Conservation (phyloP, 1,140 invertebrate genomes). For the Leptestheria dahalacensis region DNA sequence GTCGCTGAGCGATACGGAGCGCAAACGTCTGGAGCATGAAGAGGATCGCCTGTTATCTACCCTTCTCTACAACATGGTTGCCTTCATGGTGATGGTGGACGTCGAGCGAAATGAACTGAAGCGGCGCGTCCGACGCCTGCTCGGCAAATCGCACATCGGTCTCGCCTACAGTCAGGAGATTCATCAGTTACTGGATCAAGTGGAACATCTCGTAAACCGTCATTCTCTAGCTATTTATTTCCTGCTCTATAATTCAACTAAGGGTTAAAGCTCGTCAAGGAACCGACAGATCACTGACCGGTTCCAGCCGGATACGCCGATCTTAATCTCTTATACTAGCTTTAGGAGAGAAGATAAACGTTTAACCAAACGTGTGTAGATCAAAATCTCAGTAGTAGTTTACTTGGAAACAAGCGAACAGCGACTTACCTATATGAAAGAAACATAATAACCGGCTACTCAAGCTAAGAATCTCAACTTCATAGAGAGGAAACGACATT, state of each 20-base stretch:
- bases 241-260: too few species aligned
- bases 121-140: constrained; percentile 77
- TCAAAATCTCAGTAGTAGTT: neutral
- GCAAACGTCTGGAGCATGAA: constrained; percentile 91
- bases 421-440: neutral
- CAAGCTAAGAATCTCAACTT: too few species aligned
- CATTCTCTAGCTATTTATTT: constrained; percentile 6
- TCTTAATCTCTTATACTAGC: too few species aligned
- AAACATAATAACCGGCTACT: neutral
- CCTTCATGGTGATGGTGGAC: constrained; percentile 88
- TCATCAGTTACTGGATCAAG: constrained; percentile 88
- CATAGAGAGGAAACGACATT: constrained; percentile 77
- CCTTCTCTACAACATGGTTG: constrained; percentile 89
- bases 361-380: neutral
- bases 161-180: constrained; percentile 94
- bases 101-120: constrained; percentile 73
- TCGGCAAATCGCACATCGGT: constrained; percentile 97
- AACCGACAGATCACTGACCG: too few species aligned
- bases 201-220: constrained; percentile 70
- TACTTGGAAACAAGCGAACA: neutral
- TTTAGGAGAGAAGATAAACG: too few species aligned
- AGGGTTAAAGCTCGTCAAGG: too few species aligned
- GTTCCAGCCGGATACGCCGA: too few species aligned
- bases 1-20: constrained; percentile 79
- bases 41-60: constrained; percentile 92